A percentile compares a stretch with the other conserved stretches of the same genome.
Conservation (phyloP, 2,113 vertebrate species). For the Australoheros scitulus region DNA sequence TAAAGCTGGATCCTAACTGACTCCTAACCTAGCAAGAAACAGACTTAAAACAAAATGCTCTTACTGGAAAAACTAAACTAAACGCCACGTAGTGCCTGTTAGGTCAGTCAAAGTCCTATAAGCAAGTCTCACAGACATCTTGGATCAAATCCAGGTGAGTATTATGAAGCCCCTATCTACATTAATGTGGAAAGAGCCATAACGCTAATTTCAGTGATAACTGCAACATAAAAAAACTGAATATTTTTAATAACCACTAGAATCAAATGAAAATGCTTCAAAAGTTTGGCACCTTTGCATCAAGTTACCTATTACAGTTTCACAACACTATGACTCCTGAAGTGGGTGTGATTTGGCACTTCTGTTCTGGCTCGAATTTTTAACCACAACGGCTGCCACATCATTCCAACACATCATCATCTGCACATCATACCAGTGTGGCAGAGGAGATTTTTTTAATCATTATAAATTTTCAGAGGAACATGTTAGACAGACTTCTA, state of each 20-base stretch:
- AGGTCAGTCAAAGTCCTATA: neutral
- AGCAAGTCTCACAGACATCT: neutral
- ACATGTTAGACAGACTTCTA: neutral
- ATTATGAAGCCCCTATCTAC: no score
- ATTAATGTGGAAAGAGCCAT: neutral
- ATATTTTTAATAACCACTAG: neutral
- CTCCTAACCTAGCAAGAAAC: neutral
- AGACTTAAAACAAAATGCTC: neutral
- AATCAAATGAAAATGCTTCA: neutral
- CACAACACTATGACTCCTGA: neutral
- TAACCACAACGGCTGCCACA: neutral
- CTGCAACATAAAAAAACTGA: neutral
- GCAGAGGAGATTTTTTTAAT: rapidly evolving
- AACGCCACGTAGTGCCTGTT: neutral
- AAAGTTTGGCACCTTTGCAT: neutral
- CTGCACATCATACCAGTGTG: neutral
- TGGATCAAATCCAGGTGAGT: neutral
- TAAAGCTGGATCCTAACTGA: neutral
- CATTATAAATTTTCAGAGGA: neutral
- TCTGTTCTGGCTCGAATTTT: neutral
- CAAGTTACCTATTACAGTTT: neutral
- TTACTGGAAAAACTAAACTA: neutral
- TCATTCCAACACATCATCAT: neutral
- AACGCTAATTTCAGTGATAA: neutral
- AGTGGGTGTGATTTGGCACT: neutral